Percentiles rank a stretch among this genome's conserved stretches.
Conservation (phyloP, 2,888 invertebrate species). For the Dysmachus trigonus region DNA sequence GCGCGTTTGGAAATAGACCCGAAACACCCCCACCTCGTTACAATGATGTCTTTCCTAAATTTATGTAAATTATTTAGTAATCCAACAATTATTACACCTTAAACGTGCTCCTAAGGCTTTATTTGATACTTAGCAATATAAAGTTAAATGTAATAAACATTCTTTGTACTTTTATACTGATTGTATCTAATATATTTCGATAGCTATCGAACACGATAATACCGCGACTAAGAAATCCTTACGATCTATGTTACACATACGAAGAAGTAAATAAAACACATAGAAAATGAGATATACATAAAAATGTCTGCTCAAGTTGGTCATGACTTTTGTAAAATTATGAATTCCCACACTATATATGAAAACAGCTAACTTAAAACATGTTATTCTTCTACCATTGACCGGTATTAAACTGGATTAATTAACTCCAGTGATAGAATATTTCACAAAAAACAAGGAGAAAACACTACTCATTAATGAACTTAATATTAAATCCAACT, state of each 20-base stretch:
- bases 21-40: conserved; percentile 63
- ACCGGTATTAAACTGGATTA: too few species aligned
- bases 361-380: too few species aligned
- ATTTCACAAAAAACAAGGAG: background rate
- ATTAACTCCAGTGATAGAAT: background rate
- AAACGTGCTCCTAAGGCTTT: background rate
- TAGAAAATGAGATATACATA: too few species aligned
- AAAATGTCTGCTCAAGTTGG: too few species aligned
- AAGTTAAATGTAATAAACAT: background rate
- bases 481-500: background rate
- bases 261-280: too few species aligned
- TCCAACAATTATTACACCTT: background rate
- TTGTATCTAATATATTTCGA: background rate
- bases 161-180: background rate
- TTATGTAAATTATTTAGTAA: background rate
- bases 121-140: background rate
- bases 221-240: too few species aligned
- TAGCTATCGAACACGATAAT: too few species aligned
- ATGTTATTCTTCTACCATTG: background rate
- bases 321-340: too few species aligned
- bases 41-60: conserved; percentile 52
- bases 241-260: too few species aligned
- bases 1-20: background rate
- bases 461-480: background rate
- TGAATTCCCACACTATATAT: too few species aligned